phyloP scores from a whole-genome alignment of 1,140 invertebrate genomes.

The Bombus breviceps region DNA sequence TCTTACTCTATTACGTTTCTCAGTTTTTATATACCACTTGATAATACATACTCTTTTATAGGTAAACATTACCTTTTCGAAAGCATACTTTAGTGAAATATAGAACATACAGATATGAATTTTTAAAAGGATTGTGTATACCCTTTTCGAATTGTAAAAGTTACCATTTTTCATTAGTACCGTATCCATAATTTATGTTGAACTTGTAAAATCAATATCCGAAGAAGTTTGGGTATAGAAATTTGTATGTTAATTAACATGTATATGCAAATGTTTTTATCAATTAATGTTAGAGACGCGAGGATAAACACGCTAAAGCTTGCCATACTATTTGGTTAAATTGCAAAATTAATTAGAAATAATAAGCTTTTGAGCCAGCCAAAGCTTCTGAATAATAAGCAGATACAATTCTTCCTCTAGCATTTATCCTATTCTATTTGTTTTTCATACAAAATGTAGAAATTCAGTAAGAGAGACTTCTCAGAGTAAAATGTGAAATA shows the following conservation, averaged over 20 bases:
- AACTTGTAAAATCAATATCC: background rate
- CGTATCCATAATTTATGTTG: constrained; percentile 24
- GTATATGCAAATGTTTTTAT: constrained; percentile 59
- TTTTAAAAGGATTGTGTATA: background rate
- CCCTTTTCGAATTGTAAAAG: background rate
- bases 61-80: background rate
- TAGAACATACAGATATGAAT: background rate
- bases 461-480: background rate
- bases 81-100: background rate
- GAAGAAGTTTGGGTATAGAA: constrained; percentile 46
- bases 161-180: background rate
- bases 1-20: constrained; percentile 41
- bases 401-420: constrained; percentile 36
- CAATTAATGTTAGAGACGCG: constrained; percentile 58
- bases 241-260: constrained; percentile 51
- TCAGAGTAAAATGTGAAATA: constrained; percentile 15
- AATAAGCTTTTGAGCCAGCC: constrained; percentile 74
- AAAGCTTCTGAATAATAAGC: constrained; percentile 71
- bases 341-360: constrained; percentile 72
- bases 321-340: constrained; percentile 71
- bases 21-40: constrained; percentile 10
- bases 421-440: background rate
- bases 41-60: background rate
- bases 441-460: background rate
- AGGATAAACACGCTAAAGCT: constrained; percentile 71